Percentiles rank a stretch among this genome's conserved stretches.
Evolutionary conservation across 1,140 invertebrate genomes (phyloP).

Genomic region (Caenorhabditis elegans): WBcel235 BX284604.4:4415001-4415500

Average conservation of each 20-base stretch:
- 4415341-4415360: too few species aligned
- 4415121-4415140: background rate
- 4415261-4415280: background rate
- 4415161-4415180: constrained; percentile 18
- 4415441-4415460: background rate
- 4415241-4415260: constrained; percentile 18
- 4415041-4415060: background rate
- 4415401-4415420: background rate
- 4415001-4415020: background rate
- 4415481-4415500: background rate
- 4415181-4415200: constrained; percentile 24
- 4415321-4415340: background rate
- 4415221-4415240: constrained; percentile 31
- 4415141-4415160: constrained; percentile 30
- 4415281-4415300: too few species aligned
- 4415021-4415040: background rate
- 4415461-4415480: constrained; percentile 11
- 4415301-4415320: background rate
- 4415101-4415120: too few species aligned
- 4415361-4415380: constrained; percentile 5
- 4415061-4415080: background rate
- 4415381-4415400: background rate
- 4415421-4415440: background rate
- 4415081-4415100: background rate
- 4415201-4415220: constrained; percentile 25